Conservation (phyloP, 2,888 invertebrate species). For the Lasius fuliginosus region DNA sequence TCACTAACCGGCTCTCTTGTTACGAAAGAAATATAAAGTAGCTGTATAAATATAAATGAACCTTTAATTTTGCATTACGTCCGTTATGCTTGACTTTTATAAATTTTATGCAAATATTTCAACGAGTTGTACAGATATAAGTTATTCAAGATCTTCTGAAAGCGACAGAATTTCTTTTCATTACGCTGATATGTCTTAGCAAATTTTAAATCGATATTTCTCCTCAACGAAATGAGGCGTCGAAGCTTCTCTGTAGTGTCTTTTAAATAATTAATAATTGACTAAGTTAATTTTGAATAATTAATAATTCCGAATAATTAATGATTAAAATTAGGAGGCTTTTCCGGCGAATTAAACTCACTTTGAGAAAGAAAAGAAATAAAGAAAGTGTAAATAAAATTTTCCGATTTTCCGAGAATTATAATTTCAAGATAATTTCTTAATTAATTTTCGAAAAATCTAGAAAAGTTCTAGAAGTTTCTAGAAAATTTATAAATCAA, state of each 20-base stretch:
- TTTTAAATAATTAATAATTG: not conserved
- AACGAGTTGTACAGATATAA: not conserved
- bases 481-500: too few relatives aligned
- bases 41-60: not conserved
- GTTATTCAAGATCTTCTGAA: not conserved
- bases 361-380: not conserved
- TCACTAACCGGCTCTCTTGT: constrained; percentile 19
- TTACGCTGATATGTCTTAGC: not conserved
- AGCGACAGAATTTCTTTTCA: not conserved
- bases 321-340: not conserved
- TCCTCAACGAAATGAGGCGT: not conserved
- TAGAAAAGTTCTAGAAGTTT: too few relatives aligned
- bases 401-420: not conserved
- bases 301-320: not conserved
- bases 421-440: not conserved
- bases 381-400: not conserved
- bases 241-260: not conserved
- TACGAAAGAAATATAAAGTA: constrained; percentile 1
- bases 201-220: not conserved
- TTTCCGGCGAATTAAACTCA: not conserved
- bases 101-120: not conserved
- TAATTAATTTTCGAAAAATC: not conserved
- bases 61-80: not conserved
- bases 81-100: not conserved
- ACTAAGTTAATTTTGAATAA: not conserved